These are phyloP conservation scores for Hirtodrosophila histrioides DNA, from an alignment of 2,888 invertebrate genomes.

Conservation along the genomic window DNA sequence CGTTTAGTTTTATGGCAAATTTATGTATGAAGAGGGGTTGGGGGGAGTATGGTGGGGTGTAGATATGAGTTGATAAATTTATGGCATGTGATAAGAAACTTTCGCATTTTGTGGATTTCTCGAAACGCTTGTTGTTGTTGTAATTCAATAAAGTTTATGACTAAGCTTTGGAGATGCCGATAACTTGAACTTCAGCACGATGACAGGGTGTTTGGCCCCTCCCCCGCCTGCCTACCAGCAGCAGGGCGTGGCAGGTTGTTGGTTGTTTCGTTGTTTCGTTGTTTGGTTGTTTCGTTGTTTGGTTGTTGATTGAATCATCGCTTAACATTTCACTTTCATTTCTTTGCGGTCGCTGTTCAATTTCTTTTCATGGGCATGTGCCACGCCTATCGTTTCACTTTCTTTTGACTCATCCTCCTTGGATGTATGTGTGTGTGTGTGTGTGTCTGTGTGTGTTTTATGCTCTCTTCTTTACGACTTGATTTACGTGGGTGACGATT, in stretches of 20 bases:
- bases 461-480: constrained; percentile 11
- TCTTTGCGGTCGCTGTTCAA: constrained; percentile 46
- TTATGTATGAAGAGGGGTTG: constrained; percentile 45
- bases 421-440: background rate
- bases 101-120: constrained; percentile 60
- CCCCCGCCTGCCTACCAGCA: background rate
- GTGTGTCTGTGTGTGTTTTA: background rate
- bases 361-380: constrained; percentile 65
- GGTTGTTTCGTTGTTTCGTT: too few species aligned
- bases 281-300: background rate
- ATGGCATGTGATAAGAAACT: constrained; percentile 59
- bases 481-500: constrained; percentile 73
- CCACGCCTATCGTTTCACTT: constrained; percentile 59
- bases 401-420: constrained; percentile 59
- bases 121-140: constrained; percentile 5
- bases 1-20: constrained; percentile 44
- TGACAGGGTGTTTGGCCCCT: constrained; percentile 12
- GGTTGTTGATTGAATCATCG: constrained; percentile 67
- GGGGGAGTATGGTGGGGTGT: too few species aligned
- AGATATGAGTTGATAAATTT: constrained; percentile 16
- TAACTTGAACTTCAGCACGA: constrained; percentile 3
- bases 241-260: constrained; percentile 41
- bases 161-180: constrained; percentile 40
- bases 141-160: constrained; percentile 46
- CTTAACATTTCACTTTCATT: constrained; percentile 69